A percentile compares a stretch with the other conserved stretches of the same genome.
phyloP scores from a whole-genome alignment of 2,113 vertebrate species.

The Orycteropus afer region DNA sequence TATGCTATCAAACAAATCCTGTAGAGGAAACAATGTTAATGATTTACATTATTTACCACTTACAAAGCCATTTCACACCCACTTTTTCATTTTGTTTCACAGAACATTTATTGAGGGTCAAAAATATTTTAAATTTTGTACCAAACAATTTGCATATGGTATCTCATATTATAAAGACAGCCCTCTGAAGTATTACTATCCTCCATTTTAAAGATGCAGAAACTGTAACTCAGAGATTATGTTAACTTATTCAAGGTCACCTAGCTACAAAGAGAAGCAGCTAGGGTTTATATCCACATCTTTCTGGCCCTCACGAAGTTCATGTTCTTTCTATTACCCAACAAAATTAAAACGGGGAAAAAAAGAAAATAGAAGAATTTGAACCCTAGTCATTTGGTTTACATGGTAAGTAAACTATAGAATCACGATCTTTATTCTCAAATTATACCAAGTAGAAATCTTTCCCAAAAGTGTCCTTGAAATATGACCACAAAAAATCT shows the following conservation, averaged over 20 bases:
- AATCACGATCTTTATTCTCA: conserved; percentile 31
- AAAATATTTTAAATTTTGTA: conserved; percentile 18
- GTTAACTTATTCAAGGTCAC: conserved; percentile 6
- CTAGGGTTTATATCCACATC: neutral
- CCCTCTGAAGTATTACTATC: neutral
- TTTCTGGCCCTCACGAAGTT: neutral
- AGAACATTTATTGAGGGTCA: neutral
- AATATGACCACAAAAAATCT: neutral
- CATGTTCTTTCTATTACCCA: neutral
- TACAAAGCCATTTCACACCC: neutral
- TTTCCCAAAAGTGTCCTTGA: conserved; percentile 22
- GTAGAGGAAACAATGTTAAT: neutral
- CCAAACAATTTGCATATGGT: neutral
- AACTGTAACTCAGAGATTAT: neutral
- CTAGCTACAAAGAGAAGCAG: neutral
- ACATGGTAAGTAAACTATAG: conserved; percentile 1
- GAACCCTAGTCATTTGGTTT: neutral
- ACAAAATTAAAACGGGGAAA: neutral
- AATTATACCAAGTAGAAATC: neutral
- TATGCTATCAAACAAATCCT: neutral
- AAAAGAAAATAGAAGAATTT: neutral
- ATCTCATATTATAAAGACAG: neutral
- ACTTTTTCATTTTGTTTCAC: conserved; percentile 13
- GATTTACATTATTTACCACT: neutral
- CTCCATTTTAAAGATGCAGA: neutral